A percentile compares a stretch with the other conserved stretches of the same genome.
Evolutionary conservation across 2,113 vertebrate species (phyloP).

Genomic region (Mesocricetus auratus): DNA sequence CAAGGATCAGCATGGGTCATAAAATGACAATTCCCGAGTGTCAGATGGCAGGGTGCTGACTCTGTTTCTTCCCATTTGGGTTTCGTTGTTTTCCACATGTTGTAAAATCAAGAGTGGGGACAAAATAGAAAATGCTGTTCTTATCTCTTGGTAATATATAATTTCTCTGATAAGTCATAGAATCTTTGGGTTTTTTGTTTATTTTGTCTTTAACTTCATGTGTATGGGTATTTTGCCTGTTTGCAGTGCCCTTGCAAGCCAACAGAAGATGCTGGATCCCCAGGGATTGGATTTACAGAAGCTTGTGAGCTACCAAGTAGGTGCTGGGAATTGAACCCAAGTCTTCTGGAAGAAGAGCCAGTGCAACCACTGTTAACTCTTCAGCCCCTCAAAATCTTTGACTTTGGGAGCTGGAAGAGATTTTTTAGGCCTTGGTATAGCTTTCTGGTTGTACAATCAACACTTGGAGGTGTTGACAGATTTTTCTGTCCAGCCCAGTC

Average conservation of each 20-base stretch:
- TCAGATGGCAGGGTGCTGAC: neutral
- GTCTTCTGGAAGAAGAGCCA: neutral
- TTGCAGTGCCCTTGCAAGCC: neutral
- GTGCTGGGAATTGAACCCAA: neutral
- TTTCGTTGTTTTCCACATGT: conserved; percentile 48
- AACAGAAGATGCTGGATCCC: neutral
- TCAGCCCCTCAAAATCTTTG: neutral
- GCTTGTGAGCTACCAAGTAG: neutral
- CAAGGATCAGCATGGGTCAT: conserved; percentile 33
- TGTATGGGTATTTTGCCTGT: neutral
- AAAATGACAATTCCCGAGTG: conserved; percentile 26
- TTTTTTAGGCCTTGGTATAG: neutral
- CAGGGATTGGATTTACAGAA: neutral
- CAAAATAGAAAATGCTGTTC: conserved; percentile 15
- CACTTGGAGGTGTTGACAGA: neutral
- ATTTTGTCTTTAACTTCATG: neutral
- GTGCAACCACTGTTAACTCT: neutral
- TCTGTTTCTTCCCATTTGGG: conserved; percentile 23
- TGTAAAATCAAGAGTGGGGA: conserved; percentile 35
- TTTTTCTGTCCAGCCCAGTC: too few relatives aligned
- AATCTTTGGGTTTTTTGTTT: neutral
- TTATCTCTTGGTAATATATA: conserved; percentile 40
- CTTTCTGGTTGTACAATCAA: conserved; percentile 58
- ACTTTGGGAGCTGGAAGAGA: conserved; percentile 34
- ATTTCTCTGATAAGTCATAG: conserved; percentile 47